Evolutionary conservation across 2,888 invertebrate species (phyloP), one percentile per base, ranked within the genome.

Genomic region (Amblyjoppa proteus): DNA sequence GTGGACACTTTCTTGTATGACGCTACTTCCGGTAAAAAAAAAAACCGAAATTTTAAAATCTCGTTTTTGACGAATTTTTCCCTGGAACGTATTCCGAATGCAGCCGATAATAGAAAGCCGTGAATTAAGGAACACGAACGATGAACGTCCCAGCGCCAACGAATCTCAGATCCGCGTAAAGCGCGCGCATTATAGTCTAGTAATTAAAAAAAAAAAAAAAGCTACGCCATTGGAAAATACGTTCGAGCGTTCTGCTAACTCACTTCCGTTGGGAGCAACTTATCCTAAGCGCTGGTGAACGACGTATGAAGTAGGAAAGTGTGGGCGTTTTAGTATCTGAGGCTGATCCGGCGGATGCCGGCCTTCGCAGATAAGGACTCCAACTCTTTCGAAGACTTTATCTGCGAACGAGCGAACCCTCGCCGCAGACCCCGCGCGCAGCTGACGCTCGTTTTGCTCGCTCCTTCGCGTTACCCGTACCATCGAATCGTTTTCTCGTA

Each of bases 311-410:
- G 91, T 91, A 93, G 93, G 93, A 93, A 94, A 93, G 92, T 89
- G 93, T 93, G 91, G 94, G 93, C 90, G 92, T 89, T 89, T 88
- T 81, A 88, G 91, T 94, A 94, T 93, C 94, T 90, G 89, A 88
- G 88, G 93, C 93, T 94, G 94, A 94, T 94, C 93, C 94, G 94
- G 94, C 94, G 94, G 94, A 94, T 93, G 94, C 91, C 91, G 90
- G 92, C 85, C 90, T 92, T 91, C 89, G 86, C 88, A 89, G 92
- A 92, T 93, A 93, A 93, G 88, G 88, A 88, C 45, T 77, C 89
- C 91, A 92, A 91, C 93, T 93, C 92, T 94, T 93, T 93, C 93
- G 89, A 92, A 92, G 89, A 89, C 89, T 92, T 92, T 93, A 93
- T 93, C 93, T 92, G 75, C 82, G 88, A 88, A 83, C 73, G 81